Base-by-base conservation (phyloP, 2,888 invertebrate species). In the Melanotus villosus region DNA sequence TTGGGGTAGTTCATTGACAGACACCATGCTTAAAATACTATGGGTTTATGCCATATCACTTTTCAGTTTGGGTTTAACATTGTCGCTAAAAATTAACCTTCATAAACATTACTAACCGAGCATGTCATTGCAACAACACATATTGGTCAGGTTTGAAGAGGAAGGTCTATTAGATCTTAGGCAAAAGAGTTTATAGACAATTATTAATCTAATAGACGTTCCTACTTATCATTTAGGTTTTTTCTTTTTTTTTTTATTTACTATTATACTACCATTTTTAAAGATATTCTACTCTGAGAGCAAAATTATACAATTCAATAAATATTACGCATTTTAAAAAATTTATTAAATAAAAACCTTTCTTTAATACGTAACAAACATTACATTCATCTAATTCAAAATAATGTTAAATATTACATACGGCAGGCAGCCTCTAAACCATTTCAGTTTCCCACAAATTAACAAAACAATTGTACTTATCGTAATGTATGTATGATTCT, bases 71-170 rank as follows among this genome's bases (percentile, higher is more conserved):
- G 50, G 18, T 14, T 14, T 52, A 52, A 52, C 56, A 36, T 56
- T 14, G 50, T 50, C 50, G 50, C 26, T 50, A 57, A 57, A 34
- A 26, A 47, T 9, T 10, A 38, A 52, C 52, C 30, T 65, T 50
- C 45, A 47, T 36, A 32, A 12, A 26, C 45, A 57, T 50, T 45
- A 68, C 65, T 57, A 65, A 58, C n/a, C 36, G 50, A 52, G 65
- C 65, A 56, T 65, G 47, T 45, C 57, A 57, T 32, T 30, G 12
- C 23, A 32, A 32, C 12, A 36, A 7, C 19, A 50, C 21, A 10
- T 47, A 70, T 70, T 70, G 70, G 70, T 70, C 70, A 70, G 70
- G 70, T 70, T 70, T 70, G 70, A 70, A 65, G 47, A 32, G 38
- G 32, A 57, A 19, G 3, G 38, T 57, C 57, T 57, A 34, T 47